phyloP scores from a whole-genome alignment of 2,113 vertebrate species.

The Ageneiosus marmoratus region DNA sequence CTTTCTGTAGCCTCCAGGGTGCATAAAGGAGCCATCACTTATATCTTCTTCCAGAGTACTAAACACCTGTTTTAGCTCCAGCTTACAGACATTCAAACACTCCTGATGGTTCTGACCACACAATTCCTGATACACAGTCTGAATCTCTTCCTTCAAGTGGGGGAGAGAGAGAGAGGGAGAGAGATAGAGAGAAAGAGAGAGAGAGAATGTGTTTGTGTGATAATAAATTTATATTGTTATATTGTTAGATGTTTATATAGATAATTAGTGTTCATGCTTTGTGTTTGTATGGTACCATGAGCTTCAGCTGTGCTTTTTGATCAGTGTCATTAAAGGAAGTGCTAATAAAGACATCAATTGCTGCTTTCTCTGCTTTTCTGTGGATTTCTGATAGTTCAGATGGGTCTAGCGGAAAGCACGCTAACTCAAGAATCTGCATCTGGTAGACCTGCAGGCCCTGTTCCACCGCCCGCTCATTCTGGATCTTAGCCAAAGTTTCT shows the following conservation, averaged over 20 bases:
- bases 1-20: constrained; percentile 42
- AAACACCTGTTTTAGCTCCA: constrained; percentile 28
- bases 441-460: constrained; percentile 42
- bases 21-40: constrained; percentile 38
- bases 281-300: constrained; percentile 37
- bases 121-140: constrained; percentile 41
- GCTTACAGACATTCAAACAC: constrained; percentile 35
- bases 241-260: not conserved
- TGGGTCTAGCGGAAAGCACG: constrained; percentile 41
- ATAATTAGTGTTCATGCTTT: not conserved
- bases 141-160: constrained; percentile 27
- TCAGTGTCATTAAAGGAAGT: constrained; percentile 58
- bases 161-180: not conserved
- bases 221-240: not conserved
- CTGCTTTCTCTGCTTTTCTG: constrained; percentile 32
- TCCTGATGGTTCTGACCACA: constrained; percentile 41
- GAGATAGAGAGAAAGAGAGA: not conserved
- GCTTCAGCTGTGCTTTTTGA: constrained; percentile 44
- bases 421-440: constrained; percentile 22
- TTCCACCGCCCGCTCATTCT: constrained; percentile 53
- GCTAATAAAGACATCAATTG: constrained; percentile 50
- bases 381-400: constrained; percentile 50
- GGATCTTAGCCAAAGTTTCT: constrained; percentile 45
- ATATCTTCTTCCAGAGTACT: constrained; percentile 39
- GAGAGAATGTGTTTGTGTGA: not conserved